These are phyloP conservation scores for Drosophila jambulina DNA, from an alignment of 1,140 invertebrate genomes.

Conservation along the genomic window DNA sequence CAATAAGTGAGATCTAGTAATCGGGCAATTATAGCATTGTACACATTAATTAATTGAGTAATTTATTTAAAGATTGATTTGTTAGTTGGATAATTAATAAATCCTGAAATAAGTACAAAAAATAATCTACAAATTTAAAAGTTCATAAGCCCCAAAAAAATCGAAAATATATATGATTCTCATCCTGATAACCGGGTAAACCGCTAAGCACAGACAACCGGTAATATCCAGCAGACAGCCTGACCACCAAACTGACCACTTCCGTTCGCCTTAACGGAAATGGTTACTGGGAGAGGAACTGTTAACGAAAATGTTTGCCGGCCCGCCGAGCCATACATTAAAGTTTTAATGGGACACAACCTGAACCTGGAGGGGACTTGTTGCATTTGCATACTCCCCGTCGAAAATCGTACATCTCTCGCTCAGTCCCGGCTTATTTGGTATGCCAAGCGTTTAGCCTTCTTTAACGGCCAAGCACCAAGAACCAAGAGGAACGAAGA, in stretches of 20 bases:
- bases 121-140: background rate
- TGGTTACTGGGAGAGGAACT: conserved; percentile 51
- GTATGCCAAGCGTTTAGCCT: conserved; percentile 76
- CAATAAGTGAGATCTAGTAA: background rate
- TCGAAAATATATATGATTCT: background rate
- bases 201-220: background rate
- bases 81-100: background rate
- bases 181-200: background rate
- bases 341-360: conserved; percentile 60
- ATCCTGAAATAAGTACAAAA: background rate
- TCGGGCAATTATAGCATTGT: background rate
- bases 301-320: conserved; percentile 70
- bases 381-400: conserved; percentile 62
- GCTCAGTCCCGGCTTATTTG: conserved; percentile 50
- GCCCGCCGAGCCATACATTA: conserved; percentile 37
- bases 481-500: conserved; percentile 17
- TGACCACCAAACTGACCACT: conserved; percentile 49
- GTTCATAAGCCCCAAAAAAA: background rate
- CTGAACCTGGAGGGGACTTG: conserved; percentile 21
- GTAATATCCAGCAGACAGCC: conserved; percentile 29
- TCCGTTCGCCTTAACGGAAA: conserved; percentile 74
- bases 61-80: background rate
- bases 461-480: conserved; percentile 65
- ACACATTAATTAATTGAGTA: no score
- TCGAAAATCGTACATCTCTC: conserved; percentile 14